Percentiles rank a stretch among this genome's conserved stretches.
These are phyloP conservation scores for Triops cancriformis DNA, from an alignment of 1,140 invertebrate genomes.

Conservation along the genomic window DNA sequence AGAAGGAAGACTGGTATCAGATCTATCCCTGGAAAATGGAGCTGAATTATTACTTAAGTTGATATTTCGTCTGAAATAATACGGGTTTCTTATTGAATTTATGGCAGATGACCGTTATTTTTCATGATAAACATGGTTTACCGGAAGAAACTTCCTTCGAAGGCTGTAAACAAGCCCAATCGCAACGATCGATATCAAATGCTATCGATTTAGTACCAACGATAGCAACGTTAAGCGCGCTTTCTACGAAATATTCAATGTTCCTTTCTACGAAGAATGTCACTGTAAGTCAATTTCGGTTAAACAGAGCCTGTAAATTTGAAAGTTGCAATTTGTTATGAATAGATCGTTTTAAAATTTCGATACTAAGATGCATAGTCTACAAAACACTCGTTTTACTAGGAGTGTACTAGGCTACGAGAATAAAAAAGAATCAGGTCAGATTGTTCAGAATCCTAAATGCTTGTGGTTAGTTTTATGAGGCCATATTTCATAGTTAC, in stretches of 20 bases:
- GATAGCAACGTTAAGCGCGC: neutral
- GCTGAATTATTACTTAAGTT: neutral
- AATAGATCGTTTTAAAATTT: too few species aligned
- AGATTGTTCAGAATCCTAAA: too few species aligned
- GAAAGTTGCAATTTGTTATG: too few species aligned
- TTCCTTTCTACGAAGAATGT: too few species aligned
- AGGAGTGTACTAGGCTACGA: too few species aligned
- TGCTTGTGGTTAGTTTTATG: too few species aligned
- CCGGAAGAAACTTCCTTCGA: neutral
- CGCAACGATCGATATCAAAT: neutral
- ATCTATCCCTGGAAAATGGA: neutral
- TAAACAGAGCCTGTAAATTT: too few species aligned
- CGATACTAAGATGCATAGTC: too few species aligned
- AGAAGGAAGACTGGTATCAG: neutral
- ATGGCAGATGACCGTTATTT: slow-evolving; percentile 3
- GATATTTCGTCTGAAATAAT: neutral
- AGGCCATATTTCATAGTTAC: too few species aligned
- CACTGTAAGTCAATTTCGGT: too few species aligned
- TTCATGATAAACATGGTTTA: slow-evolving; percentile 4
- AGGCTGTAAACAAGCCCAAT: neutral
- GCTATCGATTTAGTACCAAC: neutral
- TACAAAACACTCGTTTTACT: too few species aligned
- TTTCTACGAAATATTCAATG: neutral
- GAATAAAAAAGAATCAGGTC: too few species aligned
- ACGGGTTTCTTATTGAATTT: neutral